phyloP scores from a whole-genome alignment of 2,113 vertebrate genomes.

The Halichoerus grypus region DNA sequence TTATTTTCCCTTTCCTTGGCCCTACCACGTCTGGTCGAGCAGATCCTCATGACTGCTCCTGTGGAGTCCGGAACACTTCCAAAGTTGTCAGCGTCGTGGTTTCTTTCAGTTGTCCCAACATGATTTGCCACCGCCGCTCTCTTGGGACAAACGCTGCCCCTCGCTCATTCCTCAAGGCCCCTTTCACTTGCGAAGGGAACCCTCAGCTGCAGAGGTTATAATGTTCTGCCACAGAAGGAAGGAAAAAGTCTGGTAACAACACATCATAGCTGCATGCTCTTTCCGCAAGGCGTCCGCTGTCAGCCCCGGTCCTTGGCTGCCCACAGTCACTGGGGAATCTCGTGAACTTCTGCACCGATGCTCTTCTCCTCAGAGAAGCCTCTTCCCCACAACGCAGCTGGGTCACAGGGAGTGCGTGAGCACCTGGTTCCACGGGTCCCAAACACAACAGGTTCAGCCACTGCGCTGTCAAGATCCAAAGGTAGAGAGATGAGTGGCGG shows the following conservation, averaged over 20 bases:
- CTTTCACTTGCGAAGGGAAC: background rate
- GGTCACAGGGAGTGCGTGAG: background rate
- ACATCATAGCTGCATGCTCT: rapidly evolving
- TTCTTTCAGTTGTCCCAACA: background rate
- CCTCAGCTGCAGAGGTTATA: background rate
- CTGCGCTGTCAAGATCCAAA: background rate
- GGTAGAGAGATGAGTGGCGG: background rate
- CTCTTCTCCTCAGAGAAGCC: background rate
- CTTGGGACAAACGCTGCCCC: no score
- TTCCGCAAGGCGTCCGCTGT: background rate
- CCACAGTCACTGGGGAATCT: background rate
- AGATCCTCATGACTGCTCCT: no score
- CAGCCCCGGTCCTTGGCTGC: no score
- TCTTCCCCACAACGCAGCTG: rapidly evolving
- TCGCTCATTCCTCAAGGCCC: background rate
- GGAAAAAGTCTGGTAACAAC: background rate
- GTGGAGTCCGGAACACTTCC: background rate
- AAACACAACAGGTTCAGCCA: background rate
- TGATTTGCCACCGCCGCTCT: no score
- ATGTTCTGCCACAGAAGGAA: background rate
- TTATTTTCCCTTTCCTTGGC: background rate
- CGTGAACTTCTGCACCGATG: background rate
- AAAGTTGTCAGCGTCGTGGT: background rate
- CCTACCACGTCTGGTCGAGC: background rate
- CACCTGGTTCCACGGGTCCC: background rate